Conservation (phyloP, 30 jellyfish, hydroid and myxozoan genomes). For the Calvadosia cruxmelitensis region DNA sequence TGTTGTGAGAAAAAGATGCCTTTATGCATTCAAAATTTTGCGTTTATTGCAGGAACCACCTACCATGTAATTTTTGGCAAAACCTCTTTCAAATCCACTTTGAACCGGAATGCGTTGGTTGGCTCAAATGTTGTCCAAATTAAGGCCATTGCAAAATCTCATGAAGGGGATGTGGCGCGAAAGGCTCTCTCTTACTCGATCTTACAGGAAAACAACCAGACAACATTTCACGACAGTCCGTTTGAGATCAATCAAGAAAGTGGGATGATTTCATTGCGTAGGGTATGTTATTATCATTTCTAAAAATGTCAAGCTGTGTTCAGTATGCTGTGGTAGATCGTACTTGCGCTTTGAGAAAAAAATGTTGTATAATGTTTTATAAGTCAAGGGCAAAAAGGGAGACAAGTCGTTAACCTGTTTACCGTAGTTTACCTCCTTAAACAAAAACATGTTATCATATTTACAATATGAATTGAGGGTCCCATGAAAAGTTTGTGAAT, state of each 20-base stretch:
- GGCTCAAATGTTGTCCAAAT: slow-evolving; percentile 22
- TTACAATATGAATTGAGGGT: too few relatives aligned
- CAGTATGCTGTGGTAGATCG: too few relatives aligned
- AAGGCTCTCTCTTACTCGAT: slow-evolving; percentile 31
- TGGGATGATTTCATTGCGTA: slow-evolving; percentile 22
- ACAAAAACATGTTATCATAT: too few relatives aligned
- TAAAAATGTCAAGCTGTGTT: not conserved
- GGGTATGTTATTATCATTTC: slow-evolving; percentile 11
- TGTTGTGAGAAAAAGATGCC: too few relatives aligned
- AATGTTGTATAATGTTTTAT: too few relatives aligned
- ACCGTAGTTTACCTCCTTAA: too few relatives aligned
- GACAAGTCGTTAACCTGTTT: too few relatives aligned
- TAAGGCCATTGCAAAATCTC: slow-evolving; percentile 37
- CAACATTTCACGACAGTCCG: slow-evolving; percentile 6
- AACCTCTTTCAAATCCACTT: slow-evolving; percentile 11
- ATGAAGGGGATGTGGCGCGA: slow-evolving; percentile 24
- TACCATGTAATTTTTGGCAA: slow-evolving; percentile 27
- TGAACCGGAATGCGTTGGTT: slow-evolving; percentile 41
- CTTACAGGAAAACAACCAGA: slow-evolving; percentile 22
- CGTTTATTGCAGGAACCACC: slow-evolving; percentile 10
- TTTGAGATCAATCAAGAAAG: slow-evolving; percentile 28
- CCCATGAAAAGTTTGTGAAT: too few relatives aligned
- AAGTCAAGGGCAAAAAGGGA: too few relatives aligned
- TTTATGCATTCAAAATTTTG: not conserved
- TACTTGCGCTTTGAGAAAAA: too few relatives aligned